Base-by-base conservation (phyloP, 1,140 invertebrate species). In the Brachionus manjavacas region DNA sequence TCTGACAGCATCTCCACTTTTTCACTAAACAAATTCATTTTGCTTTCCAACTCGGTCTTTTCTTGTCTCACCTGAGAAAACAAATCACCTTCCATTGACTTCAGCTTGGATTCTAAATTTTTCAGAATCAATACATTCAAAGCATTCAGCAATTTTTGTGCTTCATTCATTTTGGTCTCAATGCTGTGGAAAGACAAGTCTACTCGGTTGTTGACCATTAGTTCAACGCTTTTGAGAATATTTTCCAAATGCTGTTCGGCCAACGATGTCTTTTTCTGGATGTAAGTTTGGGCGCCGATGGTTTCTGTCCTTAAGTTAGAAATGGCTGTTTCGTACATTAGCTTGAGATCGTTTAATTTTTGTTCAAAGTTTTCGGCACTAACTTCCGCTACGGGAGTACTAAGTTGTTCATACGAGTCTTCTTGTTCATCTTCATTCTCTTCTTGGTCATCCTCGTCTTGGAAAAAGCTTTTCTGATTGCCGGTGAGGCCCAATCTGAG, bases 301-400 rank as follows among this genome's bases (percentile, higher is more conserved):
- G 68, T 72, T 72, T 72, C 68, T 72, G 68, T 41, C 31, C 68
- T 72, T n/a, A 72, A 43, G 43, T 72, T 72, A n/a, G 28, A 39
- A 39, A 72, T 39, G 8, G 68, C 68, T 41, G 68, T 39, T 16
- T 72, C 68, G 68, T 72, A 72, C 68, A 72, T 39, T 16, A 20
- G 31, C n/a, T 72, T 72, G n/a, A 72, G 39, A 3, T 72, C n/a
- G 20, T 41, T 41, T 31, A 68, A 16, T 16, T 39, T 68, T 28
- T 28, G 31, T 1, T 68, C 66, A 28, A 68, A 68, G 31, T 31
- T 31, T 3, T 68, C 66, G 9, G 25, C 12, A 31, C 31, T 14
- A 23, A 31, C n/a, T 4, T 28, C 31, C 31, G 66, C 14, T 20
- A 14, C 66, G 11, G 20, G 8, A 20, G 6, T 8, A 9, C 20